Conservation (phyloP, 2,888 invertebrate species). For the Brenthis daphne region DNA sequence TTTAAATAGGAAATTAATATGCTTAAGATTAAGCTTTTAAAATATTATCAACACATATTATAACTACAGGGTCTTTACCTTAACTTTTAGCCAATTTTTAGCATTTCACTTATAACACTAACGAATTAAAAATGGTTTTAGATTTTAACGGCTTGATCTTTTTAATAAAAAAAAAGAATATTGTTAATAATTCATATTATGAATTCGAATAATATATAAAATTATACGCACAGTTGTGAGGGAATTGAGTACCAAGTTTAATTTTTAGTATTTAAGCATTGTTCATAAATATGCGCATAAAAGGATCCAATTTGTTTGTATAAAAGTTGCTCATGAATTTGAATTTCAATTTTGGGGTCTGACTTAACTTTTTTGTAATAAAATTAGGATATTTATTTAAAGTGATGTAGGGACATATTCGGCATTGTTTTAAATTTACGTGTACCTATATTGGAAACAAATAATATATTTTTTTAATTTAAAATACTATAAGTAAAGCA, state of each 20-base stretch:
- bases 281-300: slow-evolving; percentile 78
- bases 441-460: no score
- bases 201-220: not conserved
- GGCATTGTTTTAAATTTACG: not conserved
- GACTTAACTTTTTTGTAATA: slow-evolving; percentile 16
- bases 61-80: not conserved
- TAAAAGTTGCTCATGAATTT: slow-evolving; percentile 36
- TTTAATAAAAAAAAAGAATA: no score
- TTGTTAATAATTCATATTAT: slow-evolving; percentile 5
- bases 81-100: slow-evolving; percentile 4
- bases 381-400: slow-evolving; percentile 6
- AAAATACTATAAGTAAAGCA: no score
- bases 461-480: no score
- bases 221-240: not conserved
- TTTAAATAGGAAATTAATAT: not conserved
- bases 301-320: slow-evolving; percentile 48
- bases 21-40: not conserved
- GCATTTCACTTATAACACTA: not conserved
- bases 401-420: not conserved
- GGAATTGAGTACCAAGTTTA: slow-evolving; percentile 20
- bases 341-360: slow-evolving; percentile 37
- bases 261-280: slow-evolving; percentile 46
- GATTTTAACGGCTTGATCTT: no score
- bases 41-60: slow-evolving; percentile 5
- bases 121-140: no score